Base-by-base conservation (phyloP, 2,797 vertebrate species). In the Dermochelys coriacea region DNA sequence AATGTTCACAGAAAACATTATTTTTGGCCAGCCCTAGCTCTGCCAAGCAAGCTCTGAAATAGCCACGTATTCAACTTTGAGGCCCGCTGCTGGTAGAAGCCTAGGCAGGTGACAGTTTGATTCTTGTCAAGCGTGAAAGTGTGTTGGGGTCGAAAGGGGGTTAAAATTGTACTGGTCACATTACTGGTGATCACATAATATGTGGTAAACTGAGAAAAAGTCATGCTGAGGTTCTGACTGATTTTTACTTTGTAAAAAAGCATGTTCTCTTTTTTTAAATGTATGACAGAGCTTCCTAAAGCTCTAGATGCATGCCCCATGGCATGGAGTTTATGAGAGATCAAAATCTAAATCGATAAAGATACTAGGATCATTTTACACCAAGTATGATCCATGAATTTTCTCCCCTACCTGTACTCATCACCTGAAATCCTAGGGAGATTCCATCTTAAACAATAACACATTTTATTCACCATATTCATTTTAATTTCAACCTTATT, bases 401-500 rank as follows among this genome's bases (percentile, higher is more conserved):
- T 94, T 64, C 92, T 93, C 45, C 93, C 93, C 93, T 84, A 81
- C 45, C 52, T 74, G 64, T 94, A 27, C 84, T 54, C 87, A 93
- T 87, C 2, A 37, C 91, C 85, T 84, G 41, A 52, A 90, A 52
- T 80, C 96, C 91, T 23, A 1, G 29, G 86, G 96, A 89, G 84
- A 94, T 47, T 68, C 87, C 80, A n/a, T 82, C 27, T 61, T 61
- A 84, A 80, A 71, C 12, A 68, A 68, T 90, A 95, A 96, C 88
- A 96, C 94, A 47, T 96, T 59, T 96, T 87, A 91, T 95, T 96
- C 96, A 92, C 79, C 80, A 89, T 82, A 51, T 96, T 93, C 87
- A 37, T 96, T 95, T 95, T 87, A 95, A 95, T 97, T 85, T 96
- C 91, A 92, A 87, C 71, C 47, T 49, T 83, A 92, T 93, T 91